phyloP scores from a whole-genome alignment of 1,140 invertebrate species.

The Drosophila ficusphila region DNA sequence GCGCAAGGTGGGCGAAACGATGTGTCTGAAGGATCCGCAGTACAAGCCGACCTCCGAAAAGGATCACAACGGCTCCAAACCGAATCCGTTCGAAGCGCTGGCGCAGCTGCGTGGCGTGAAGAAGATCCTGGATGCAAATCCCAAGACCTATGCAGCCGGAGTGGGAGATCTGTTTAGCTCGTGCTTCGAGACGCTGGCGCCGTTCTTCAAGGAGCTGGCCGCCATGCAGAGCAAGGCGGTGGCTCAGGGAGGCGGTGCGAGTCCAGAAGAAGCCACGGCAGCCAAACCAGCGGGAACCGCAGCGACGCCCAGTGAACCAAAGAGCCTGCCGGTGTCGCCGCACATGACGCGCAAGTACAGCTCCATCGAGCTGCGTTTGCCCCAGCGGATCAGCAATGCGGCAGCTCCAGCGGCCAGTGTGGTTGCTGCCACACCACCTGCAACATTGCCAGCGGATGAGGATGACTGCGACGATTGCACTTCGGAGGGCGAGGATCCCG shows the following conservation, averaged over 20 bases:
- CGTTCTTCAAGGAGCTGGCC: constrained; percentile 84
- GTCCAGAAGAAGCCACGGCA: constrained; percentile 15
- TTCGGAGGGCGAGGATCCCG: constrained; percentile 71
- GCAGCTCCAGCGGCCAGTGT: constrained; percentile 5
- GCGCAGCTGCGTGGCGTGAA: constrained; percentile 89
- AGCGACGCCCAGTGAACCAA: constrained; percentile 75
- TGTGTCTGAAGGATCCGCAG: constrained; percentile 92
- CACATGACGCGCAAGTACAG: constrained; percentile 79
- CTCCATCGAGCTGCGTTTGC: constrained; percentile 67
- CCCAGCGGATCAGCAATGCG: constrained; percentile 46
- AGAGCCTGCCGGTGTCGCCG: constrained; percentile 85
- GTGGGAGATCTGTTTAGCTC: constrained; percentile 88
- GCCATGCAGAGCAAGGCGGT: constrained; percentile 57
- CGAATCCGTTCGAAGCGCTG: constrained; percentile 90
- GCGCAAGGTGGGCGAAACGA: constrained; percentile 89
- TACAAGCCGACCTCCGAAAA: constrained; percentile 87
- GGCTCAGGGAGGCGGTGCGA: constrained; percentile 13
- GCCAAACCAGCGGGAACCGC: not conserved
- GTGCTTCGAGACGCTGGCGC: constrained; percentile 90
- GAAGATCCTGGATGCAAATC: constrained; percentile 89
- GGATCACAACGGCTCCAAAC: constrained; percentile 80
- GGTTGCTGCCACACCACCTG: constrained; percentile 1
- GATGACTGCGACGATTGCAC: constrained; percentile 75
- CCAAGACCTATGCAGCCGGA: constrained; percentile 84
- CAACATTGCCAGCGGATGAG: constrained; percentile 16